These are phyloP conservation scores for Coelopa frigida DNA, from an alignment of 1,140 invertebrate species.

Conservation along the genomic window DNA sequence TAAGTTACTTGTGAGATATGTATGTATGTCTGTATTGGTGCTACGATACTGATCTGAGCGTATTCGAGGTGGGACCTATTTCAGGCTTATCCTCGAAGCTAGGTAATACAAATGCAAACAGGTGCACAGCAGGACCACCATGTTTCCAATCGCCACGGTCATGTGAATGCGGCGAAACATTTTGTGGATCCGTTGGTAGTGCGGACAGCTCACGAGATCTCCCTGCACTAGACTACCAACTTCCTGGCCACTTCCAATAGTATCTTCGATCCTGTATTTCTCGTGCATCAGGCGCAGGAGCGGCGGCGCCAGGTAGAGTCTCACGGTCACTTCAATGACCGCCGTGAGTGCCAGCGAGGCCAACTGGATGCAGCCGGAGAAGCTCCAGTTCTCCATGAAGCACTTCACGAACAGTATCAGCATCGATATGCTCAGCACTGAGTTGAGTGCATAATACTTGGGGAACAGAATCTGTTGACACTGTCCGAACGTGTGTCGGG, in stretches of 20 bases:
- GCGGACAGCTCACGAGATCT: slow-evolving; percentile 54
- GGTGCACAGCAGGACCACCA: slow-evolving; percentile 59
- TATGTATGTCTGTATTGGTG: no score
- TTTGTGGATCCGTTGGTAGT: slow-evolving; percentile 58
- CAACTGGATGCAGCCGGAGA: slow-evolving; percentile 47
- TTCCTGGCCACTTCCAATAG: slow-evolving; percentile 62
- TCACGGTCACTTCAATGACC: slow-evolving; percentile 55
- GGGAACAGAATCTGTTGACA: slow-evolving; percentile 81
- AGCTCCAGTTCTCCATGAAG: slow-evolving; percentile 31
- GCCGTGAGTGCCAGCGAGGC: slow-evolving; percentile 54
- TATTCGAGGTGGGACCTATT: no score
- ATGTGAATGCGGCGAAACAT: slow-evolving; percentile 59
- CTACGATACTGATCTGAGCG: no score
- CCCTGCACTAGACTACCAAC: slow-evolving; percentile 57
- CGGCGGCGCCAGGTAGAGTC: slow-evolving; percentile 60
- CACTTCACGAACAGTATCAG: slow-evolving; percentile 59
- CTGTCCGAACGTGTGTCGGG: slow-evolving; percentile 71
- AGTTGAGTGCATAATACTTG: slow-evolving; percentile 72
- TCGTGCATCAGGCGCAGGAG: slow-evolving; percentile 54
- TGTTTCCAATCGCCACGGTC: slow-evolving; percentile 62
- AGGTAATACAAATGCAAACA: slow-evolving; percentile 62
- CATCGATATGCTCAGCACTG: slow-evolving; percentile 63
- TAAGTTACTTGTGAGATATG: no score
- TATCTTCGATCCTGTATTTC: slow-evolving; percentile 59
- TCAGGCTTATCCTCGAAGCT: slow-evolving; percentile 55